These are phyloP conservation scores for Arge pagana DNA, from an alignment of 2,888 invertebrate genomes.

Conservation along the genomic window DNA sequence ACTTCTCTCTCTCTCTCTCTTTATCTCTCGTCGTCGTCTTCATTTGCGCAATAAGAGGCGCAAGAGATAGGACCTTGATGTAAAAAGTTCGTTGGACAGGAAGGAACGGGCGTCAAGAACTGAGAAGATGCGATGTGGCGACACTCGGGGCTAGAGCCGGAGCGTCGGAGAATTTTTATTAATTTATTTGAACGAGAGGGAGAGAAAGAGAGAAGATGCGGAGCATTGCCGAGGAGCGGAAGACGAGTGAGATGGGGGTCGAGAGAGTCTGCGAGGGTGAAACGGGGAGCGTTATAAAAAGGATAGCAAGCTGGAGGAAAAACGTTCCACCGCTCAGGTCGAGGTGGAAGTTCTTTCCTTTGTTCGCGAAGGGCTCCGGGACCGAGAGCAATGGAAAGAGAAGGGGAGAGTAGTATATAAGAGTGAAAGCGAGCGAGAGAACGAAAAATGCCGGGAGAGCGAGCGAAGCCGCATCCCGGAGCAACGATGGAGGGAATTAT, in stretches of 20 bases:
- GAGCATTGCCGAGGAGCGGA: background rate
- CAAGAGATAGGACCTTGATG: no score
- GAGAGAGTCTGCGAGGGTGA: no score
- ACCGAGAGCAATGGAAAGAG: no score
- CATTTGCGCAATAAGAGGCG: background rate
- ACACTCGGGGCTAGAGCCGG: background rate
- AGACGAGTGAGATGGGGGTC: background rate
- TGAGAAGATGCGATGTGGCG: background rate
- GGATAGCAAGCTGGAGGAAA: conserved; percentile 5
- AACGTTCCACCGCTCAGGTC: conserved; percentile 4
- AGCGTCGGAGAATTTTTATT: background rate
- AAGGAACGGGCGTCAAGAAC: background rate
- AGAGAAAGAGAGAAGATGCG: background rate
- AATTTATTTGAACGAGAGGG: background rate
- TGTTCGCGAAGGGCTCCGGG: conserved; percentile 15
- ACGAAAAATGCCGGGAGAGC: background rate
- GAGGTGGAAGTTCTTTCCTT: conserved; percentile 26
- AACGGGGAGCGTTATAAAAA: conserved; percentile 12
- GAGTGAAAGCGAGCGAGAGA: background rate
- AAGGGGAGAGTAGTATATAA: conserved; percentile 1
- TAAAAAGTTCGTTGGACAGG: background rate
- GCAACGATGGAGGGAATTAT: no score
- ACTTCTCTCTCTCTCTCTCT: background rate
- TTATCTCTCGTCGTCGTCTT: background rate
- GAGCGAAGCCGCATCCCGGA: no score